Conservation (phyloP, 2,888 invertebrate genomes). For the Mystacides longicornis region DNA sequence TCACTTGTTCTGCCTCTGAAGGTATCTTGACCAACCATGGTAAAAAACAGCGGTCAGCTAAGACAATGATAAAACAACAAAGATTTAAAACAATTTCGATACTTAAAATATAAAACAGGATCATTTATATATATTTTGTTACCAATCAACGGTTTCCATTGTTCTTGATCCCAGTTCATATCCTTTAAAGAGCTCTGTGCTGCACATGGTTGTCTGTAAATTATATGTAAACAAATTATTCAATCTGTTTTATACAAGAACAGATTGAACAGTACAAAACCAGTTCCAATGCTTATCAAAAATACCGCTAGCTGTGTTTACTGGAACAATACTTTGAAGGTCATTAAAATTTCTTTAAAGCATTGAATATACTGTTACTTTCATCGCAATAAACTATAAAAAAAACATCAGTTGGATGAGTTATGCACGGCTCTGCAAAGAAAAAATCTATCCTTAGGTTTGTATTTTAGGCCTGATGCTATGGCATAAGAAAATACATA, state of each 20-base stretch:
- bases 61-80: too few species aligned
- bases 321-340: constrained; percentile 8
- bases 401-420: too few species aligned
- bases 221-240: background rate
- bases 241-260: background rate
- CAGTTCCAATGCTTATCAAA: background rate
- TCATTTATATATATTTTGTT: constrained; percentile 10
- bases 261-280: background rate
- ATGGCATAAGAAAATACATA: too few species aligned
- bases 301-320: background rate
- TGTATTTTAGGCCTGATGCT: too few species aligned
- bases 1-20: constrained; percentile 89
- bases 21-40: constrained; percentile 98
- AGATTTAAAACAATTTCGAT: background rate
- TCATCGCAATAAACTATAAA: too few species aligned
- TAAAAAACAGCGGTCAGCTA: constrained; percentile 87
- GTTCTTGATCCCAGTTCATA: constrained; percentile 99
- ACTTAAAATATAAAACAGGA: background rate
- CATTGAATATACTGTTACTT: too few species aligned
- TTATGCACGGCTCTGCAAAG: too few species aligned
- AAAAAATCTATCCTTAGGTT: too few species aligned
- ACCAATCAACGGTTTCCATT: constrained; percentile 94
- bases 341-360: too few species aligned
- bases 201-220: constrained; percentile 82
- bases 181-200: constrained; percentile 95